Evolutionary conservation across 2,113 vertebrate genomes (phyloP).

Genomic region (Melanerpes aurifrons): DNA sequence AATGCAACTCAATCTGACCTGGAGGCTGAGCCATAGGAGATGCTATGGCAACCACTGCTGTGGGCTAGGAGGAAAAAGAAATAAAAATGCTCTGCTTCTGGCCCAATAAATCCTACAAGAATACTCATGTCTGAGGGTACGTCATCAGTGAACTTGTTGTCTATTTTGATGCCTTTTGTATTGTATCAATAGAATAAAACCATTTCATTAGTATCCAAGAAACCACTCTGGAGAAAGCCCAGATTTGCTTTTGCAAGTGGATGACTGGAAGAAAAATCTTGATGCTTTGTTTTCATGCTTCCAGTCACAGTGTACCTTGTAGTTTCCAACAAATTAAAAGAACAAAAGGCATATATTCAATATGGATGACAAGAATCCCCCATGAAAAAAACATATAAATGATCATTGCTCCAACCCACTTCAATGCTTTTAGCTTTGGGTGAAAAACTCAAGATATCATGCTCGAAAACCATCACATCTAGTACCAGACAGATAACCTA

Average conservation of each 20-base stretch:
- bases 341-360: not conserved
- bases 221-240: not conserved
- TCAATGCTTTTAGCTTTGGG: not conserved
- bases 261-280: not conserved
- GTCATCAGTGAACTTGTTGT: not conserved
- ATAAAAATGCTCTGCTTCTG: not conserved
- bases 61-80: not conserved
- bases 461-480: not conserved
- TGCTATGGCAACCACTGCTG: not conserved
- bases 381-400: not conserved
- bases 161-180: not conserved
- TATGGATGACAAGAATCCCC: not conserved
- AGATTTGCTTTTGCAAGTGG: not conserved
- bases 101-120: not conserved
- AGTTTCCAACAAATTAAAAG: not conserved
- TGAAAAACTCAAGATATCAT: not conserved
- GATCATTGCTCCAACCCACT: not conserved
- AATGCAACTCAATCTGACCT: not conserved
- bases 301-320: not conserved
- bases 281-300: not conserved
- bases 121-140: not conserved
- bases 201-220: not conserved
- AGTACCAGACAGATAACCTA: not conserved
- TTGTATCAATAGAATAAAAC: not conserved
- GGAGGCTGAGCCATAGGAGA: not conserved